Base-by-base conservation (phyloP, 2,113 vertebrate genomes). In the Camelus dromedarius region DNA sequence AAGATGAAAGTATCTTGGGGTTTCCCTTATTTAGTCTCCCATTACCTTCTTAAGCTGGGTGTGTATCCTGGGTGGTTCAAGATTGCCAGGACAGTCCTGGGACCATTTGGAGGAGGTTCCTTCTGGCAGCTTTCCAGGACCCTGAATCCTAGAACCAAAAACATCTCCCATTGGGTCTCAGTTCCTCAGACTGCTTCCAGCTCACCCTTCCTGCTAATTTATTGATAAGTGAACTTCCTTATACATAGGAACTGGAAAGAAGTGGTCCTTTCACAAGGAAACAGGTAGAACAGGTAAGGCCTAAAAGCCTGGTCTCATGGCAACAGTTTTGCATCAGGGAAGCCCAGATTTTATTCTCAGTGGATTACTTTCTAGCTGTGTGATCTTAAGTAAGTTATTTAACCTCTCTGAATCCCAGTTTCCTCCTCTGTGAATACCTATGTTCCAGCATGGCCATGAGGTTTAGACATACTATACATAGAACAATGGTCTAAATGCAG, bases 91-190 rank as follows among this genome's bases (percentile, higher is more conserved):
- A 80, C 18, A 62, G 22, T 80, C 72, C 28, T 24, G 50, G 60
- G 28, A n/a, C 30, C 52, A 46, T 50, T 75, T 26, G 26, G 30
- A 73, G 42, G 24, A 64, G 26, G 22, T 15, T 86, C 28, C 48
- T 72, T 91, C 70, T 73, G 54, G 76, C 2, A 32, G 56, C 66
- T 92, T 87, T 75, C 79, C 24, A 67, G 50, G 52, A 67, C 14
- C 52, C 24, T 96, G 69, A 89, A 84, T 89, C 75, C 30, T 77
- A 13, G 67, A 96, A 60, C n/a, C 54, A 52, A 91, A 82, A 93
- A 66, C 20, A 77, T 32, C 4, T 80, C 42, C 26, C 18, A 8
- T 0, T 46, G 64, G 54, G n/a, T 60, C 75, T 83, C 62, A 69
- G 50, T 30, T 72, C 85, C 72, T 91, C 85, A 72, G 28, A 58